These are phyloP conservation scores for Portevinia maculata DNA, from an alignment of 2,888 invertebrate species.

Conservation along the genomic window DNA sequence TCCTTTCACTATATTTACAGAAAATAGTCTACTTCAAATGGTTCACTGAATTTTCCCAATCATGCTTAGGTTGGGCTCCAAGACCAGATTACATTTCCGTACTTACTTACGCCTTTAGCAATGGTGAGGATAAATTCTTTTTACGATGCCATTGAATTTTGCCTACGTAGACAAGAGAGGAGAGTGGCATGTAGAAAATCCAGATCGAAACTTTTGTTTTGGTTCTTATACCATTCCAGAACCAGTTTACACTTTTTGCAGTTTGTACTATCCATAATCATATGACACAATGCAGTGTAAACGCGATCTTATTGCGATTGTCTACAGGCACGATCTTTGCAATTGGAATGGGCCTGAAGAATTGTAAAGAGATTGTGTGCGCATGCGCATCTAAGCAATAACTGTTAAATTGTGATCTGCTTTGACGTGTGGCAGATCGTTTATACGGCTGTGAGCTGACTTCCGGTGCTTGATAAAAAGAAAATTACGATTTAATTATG, in stretches of 20 bases:
- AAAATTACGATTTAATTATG: conserved; percentile 13
- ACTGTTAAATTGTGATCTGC: conserved; percentile 29
- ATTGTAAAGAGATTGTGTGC: conserved; percentile 6
- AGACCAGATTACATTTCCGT: conserved; percentile 42
- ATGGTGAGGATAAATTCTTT: conserved; percentile 33
- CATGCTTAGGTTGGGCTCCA: conserved; percentile 34
- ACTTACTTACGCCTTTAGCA: conserved; percentile 29
- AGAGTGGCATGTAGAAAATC: conserved; percentile 18
- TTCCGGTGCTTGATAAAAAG: conserved; percentile 10
- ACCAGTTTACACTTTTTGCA: conserved; percentile 24
- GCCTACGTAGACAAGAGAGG: background rate
- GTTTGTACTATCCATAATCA: conserved; percentile 1
- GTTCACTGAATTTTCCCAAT: conserved; percentile 60
- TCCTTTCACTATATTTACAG: conserved; percentile 62
- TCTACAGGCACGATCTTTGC: conserved; percentile 34
- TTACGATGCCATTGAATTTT: conserved; percentile 14
- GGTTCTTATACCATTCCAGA: conserved; percentile 10
- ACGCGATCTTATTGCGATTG: conserved; percentile 37
- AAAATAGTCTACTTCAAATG: conserved; percentile 45
- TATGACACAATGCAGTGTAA: conserved; percentile 44
- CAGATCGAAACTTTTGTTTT: conserved; percentile 45
- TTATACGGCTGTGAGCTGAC: conserved; percentile 12
- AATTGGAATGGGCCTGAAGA: background rate
- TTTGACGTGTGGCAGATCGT: conserved; percentile 9
- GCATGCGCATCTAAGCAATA: conserved; percentile 17